phyloP scores from a whole-genome alignment of 2,113 vertebrate genomes.

The Phoenicopterus ruber region DNA sequence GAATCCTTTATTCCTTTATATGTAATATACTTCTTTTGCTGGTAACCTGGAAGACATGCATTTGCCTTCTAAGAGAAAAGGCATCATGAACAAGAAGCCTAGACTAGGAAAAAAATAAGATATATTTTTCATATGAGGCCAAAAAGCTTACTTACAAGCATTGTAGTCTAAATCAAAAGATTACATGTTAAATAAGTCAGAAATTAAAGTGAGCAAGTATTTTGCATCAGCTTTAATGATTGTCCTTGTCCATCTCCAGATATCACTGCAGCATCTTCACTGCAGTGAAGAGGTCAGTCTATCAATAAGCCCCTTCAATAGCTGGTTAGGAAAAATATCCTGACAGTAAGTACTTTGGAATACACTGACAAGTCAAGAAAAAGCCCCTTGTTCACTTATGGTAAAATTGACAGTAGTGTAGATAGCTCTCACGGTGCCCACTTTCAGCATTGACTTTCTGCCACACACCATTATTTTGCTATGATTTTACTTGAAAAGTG shows the following conservation, averaged over 20 bases:
- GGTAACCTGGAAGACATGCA: not conserved
- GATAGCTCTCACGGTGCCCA: not conserved
- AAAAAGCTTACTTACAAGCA: not conserved
- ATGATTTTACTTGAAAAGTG: not conserved
- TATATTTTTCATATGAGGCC: not conserved
- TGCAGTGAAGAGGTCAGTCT: not conserved
- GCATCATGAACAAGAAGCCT: not conserved
- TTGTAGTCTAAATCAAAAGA: not conserved
- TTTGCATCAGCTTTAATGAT: not conserved
- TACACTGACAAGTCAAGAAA: not conserved
- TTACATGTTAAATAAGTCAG: not conserved
- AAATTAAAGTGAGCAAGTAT: not conserved
- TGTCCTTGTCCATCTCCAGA: not conserved
- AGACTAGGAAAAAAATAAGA: not conserved
- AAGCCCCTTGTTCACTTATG: not conserved
- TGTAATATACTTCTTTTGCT: not conserved
- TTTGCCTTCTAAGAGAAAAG: not conserved
- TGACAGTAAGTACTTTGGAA: not conserved
- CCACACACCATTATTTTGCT: not conserved
- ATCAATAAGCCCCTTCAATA: not conserved
- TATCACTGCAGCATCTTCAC: not conserved
- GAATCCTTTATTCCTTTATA: not conserved
- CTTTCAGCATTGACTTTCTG: not conserved
- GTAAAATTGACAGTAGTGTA: not conserved
- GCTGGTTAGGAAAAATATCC: not conserved